Evolutionary conservation across 2,113 vertebrate genomes (phyloP), one percentile per base, ranked within the genome.

Genomic region (Natator depressus): DNA sequence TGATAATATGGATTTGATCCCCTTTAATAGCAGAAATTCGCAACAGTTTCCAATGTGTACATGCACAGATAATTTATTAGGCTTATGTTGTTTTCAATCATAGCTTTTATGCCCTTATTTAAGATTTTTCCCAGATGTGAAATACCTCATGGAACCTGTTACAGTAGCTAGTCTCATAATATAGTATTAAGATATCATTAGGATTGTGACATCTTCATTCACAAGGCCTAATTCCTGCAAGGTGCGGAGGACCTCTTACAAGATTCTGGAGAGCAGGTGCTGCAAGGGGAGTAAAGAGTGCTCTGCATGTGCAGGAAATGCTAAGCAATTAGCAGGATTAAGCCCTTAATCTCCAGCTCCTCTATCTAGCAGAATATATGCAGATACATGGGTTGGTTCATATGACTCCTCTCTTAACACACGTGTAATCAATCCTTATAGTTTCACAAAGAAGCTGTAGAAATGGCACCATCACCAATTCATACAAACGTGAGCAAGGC

Each of bases 1-100:
- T 54, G 31, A 50, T 1, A 1, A 4, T 3, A 55, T 16, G 42
- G 27, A 24, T n/a, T 0, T 5, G n/a, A 1, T 55, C 31, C 7
- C 8, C 42, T 17, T 27, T 53, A 54, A 31, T 50, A 65, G 79
- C 81, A 69, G 57, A 7, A 59, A 24, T 47, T 13, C 13, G 12
- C 38, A 76, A 76, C 17, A 19, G 25, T 3, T 65, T 82, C 42
- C 62, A 1, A 3, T 0, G 5, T 4, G 47, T 22, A 53, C 11
- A n/a, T 47, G 47, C 49, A 6, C 2, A 4, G 87, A 59, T 24
- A 16, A 78, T 42, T 49, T n/a, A 27, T 3, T 78, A 8, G 72
- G 22, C 6, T 8, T 3, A 12, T 1, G 17, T 82, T 0, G 4
- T 50, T 38, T 84, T 42, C 16, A 22, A 5, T 1, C 24, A 53